Evolutionary conservation across 2,113 vertebrate species (phyloP).

Genomic region (Leiothrix lutea): DNA sequence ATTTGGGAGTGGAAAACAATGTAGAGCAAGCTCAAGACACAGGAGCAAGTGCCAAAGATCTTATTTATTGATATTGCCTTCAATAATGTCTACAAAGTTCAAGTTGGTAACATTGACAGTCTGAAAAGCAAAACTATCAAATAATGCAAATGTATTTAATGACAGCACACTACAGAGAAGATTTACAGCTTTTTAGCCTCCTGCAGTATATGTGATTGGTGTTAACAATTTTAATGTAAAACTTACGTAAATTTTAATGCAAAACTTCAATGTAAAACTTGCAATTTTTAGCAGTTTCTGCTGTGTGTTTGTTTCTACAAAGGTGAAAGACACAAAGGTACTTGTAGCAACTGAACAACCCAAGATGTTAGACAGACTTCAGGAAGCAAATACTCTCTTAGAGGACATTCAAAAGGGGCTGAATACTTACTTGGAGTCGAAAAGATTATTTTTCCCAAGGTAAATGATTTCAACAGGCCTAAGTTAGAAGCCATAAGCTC

Average conservation of each 20-base stretch:
- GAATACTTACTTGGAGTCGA: conserved; percentile 89
- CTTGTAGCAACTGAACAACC: conserved; percentile 82
- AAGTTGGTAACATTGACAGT: background rate
- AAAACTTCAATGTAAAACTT: background rate
- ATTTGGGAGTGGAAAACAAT: background rate
- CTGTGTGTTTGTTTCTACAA: background rate
- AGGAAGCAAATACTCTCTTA: conserved; percentile 83
- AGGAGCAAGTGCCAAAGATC: background rate
- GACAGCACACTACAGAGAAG: background rate
- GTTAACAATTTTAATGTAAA: background rate
- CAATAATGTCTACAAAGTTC: background rate
- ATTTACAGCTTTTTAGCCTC: background rate
- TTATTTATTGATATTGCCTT: background rate
- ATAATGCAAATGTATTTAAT: background rate
- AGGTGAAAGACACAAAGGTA: conserved; percentile 78
- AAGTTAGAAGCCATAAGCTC: background rate
- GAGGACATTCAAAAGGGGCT: conserved; percentile 86
- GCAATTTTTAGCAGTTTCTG: background rate
- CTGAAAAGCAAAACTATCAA: background rate
- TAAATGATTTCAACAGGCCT: conserved; percentile 41
- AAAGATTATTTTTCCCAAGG: conserved; percentile 85
- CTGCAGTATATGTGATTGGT: background rate
- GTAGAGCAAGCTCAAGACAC: background rate
- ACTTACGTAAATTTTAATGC: background rate
- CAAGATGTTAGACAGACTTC: conserved; percentile 84